Evolutionary conservation across 2,888 invertebrate genomes (phyloP), one percentile per base, ranked within the genome.

Genomic region (Parnassius mnemosyne): DNA sequence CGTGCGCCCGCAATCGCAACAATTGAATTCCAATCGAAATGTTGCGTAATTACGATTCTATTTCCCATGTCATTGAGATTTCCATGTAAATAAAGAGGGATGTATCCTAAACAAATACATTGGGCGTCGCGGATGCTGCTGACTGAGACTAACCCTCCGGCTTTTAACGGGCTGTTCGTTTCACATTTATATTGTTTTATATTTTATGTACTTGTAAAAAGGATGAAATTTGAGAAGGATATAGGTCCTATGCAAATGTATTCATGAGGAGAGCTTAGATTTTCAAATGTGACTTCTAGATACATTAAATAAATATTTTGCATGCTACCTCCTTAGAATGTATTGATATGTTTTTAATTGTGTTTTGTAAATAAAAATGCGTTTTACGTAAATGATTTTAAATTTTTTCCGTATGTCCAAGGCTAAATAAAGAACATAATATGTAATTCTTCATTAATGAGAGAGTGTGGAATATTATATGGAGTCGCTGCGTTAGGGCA

Each of bases 21-120:
- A 78, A 79, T 74, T 74, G 69, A 83, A 78, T 76, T 72, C 78
- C 66, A 72, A 76, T 71, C 77, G 65, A 80, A 79, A 44, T 12
- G 3, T 53, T 2, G 47, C 61, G 65, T 65, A 67, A 73, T 80
- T 83, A 84, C 69, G 77, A 81, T 72, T 68, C 75, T 66, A 76
- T 81, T 81, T 84, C 67, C 71, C 68, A 63, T 75, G 73, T 66
- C 65, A 52, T 55, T 54, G 44, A 25, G 50, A 42, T 47, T 58
- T 65, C 68, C 79, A 82, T 83, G 84, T 84, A 87, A 87, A 87
- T 86, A 83, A 75, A 74, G 76, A 81, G 83, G 84, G 85, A 79
- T 83, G 83, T 80, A 84, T 85, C 89, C 89, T 89, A 87, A 89
- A 84, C 77, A 89, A 89, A 89, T 84, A 87, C 79, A 84, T 84